Evolutionary conservation across 2,113 vertebrate genomes (phyloP).

Genomic region (Gnathonemus longibarbis): DNA sequence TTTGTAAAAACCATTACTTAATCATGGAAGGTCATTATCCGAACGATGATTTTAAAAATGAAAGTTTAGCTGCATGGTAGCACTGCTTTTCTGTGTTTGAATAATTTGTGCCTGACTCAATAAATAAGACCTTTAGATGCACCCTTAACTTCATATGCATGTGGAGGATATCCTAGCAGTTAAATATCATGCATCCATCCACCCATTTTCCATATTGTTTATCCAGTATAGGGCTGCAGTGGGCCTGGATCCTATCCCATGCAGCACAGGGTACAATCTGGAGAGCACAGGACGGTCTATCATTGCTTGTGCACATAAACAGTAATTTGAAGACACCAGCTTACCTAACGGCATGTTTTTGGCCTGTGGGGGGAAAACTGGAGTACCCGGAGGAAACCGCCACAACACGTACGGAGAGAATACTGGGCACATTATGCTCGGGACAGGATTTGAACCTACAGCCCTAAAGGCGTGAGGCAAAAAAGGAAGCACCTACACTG

Average conservation of each 20-base stretch:
- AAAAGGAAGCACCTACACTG: not conserved
- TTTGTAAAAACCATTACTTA: not conserved
- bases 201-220: not conserved
- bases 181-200: not conserved
- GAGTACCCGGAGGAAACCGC: not conserved
- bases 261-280: not conserved
- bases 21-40: not conserved
- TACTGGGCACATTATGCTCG: not conserved
- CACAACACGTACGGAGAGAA: not conserved
- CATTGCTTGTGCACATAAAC: not conserved
- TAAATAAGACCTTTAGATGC: not conserved
- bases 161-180: not conserved
- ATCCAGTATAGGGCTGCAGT: not conserved
- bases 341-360: not conserved
- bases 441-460: not conserved
- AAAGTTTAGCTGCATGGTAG: not conserved
- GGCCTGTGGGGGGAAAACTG: not conserved
- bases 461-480: not conserved
- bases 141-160: not conserved
- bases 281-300: not conserved
- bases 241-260: not conserved
- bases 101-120: not conserved
- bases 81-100: not conserved
- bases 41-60: not conserved
- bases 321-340: not conserved